These are phyloP conservation scores for Macrophya alboannulata DNA, from an alignment of 2,888 invertebrate species.

Conservation along the genomic window DNA sequence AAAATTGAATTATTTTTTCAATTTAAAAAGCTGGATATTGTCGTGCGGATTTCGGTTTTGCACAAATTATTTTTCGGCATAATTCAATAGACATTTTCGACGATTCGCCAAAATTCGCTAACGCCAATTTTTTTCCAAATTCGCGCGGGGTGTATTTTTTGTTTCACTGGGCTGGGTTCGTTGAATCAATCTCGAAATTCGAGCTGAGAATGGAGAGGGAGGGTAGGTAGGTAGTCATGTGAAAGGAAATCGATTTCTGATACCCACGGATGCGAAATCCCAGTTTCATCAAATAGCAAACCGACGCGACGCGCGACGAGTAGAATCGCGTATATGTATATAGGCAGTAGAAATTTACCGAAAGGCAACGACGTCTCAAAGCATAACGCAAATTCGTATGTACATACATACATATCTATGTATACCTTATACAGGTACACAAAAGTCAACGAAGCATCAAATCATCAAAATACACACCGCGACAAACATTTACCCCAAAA, in stretches of 20 bases:
- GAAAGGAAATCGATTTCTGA: slow-evolving; percentile 43
- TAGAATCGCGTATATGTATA: not conserved
- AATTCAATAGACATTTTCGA: no score
- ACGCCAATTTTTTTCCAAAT: no score
- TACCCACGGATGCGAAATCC: slow-evolving; percentile 9
- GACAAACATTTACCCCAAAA: not conserved
- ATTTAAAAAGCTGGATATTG: not conserved
- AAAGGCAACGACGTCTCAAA: not conserved
- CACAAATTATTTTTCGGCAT: no score
- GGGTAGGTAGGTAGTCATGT: not conserved
- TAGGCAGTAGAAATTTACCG: not conserved
- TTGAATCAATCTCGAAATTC: not conserved
- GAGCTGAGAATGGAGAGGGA: not conserved
- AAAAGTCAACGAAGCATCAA: slow-evolving; percentile 16
- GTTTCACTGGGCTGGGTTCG: not conserved
- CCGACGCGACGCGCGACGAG: not conserved
- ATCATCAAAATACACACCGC: not conserved
- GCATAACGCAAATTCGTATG: not conserved
- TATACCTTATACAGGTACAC: not conserved
- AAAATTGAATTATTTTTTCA: not conserved
- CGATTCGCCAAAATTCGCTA: not conserved
- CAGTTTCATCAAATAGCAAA: slow-evolving; percentile 22
- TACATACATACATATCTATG: no score
- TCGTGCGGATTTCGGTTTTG: not conserved
- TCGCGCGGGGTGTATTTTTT: no score